Evolutionary conservation across 2,113 vertebrate species (phyloP), one percentile per base, ranked within the genome.

Genomic region (Cryptotis parvus): DNA sequence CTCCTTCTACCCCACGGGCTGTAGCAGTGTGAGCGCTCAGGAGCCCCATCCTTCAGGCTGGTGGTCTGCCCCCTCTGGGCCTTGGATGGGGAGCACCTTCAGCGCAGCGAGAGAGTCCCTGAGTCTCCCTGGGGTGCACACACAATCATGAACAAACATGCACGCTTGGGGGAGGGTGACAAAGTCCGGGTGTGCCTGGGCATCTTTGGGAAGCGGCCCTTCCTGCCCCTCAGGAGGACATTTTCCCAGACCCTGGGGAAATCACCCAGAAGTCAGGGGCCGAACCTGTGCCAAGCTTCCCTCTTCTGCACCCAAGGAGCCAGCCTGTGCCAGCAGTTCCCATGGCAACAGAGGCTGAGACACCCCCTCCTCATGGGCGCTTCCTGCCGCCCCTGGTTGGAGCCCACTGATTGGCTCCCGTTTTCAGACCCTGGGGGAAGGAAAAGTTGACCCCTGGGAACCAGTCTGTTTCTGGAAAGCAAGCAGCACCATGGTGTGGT

Each of bases 291-390:
- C 91, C 92, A 95, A 95, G 90, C 95, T 91, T 94, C 90, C 94
- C 92, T 93, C 91, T 90, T 90, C 66, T 74, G 94, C 58, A 88
- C 85, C 65, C 0, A 4, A 52, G 86, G 79, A 83, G 73, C 94
- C 93, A 84, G 95, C 72, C 65, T 91, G 85, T 90, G 90, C 91
- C 91, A 74, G 52, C 27, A 41, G 96, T 97, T 95, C 81, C 97
- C 96, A 97, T 97, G 90, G 96, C 92, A 96, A 97, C 97, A 11
- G 37, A 93, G 78, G 85, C 86, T 41, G 63, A 35, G 90, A 55
- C 55, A 4, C 85, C 76, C 87, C 92, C 84, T 82, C 93, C 77
- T 81, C 81, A 20, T 18, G 4, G 55, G 22, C 55, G 20, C 55
- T 24, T 58, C 55, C 55, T 58, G 55, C 55, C 55, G 22, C 55